Percentiles rank a stretch among this genome's conserved stretches.
These are phyloP conservation scores for Egretta garzetta DNA, from an alignment of 2,113 vertebrate species.

Conservation along the genomic window DNA sequence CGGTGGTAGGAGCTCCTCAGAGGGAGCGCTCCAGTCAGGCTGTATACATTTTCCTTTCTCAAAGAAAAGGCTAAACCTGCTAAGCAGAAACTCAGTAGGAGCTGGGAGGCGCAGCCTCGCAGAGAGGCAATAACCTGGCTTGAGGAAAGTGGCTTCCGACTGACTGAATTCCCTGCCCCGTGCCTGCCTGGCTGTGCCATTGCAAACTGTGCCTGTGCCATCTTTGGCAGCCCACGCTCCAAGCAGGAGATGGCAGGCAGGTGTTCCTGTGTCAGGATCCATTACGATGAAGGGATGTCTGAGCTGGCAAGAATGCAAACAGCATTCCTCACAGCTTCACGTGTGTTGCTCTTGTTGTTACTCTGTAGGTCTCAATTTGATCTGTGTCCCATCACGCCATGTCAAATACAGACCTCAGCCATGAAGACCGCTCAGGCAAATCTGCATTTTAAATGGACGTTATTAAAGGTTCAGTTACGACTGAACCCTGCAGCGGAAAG, in stretches of 20 bases:
- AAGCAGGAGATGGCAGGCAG: neutral
- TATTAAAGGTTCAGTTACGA: neutral
- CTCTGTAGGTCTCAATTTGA: neutral
- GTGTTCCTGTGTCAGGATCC: constrained; percentile 21
- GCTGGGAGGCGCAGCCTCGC: neutral
- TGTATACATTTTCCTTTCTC: neutral
- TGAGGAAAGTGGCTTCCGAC: neutral
- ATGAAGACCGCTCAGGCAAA: neutral
- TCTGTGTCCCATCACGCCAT: neutral
- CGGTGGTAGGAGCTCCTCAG: neutral
- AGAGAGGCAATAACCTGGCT: neutral
- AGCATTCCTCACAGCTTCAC: neutral
- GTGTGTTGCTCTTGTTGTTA: neutral
- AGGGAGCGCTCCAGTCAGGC: neutral
- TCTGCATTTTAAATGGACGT: neutral
- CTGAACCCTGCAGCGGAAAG: neutral
- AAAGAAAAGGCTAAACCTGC: neutral
- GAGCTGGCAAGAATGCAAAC: neutral
- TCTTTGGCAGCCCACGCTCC: neutral
- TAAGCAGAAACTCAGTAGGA: neutral
- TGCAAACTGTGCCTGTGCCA: neutral
- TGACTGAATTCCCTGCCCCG: neutral
- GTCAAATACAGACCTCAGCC: neutral
- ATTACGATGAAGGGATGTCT: neutral
- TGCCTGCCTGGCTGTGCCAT: neutral